Percentiles rank a stretch among this genome's conserved stretches.
phyloP scores from a whole-genome alignment of 2,797 vertebrate genomes.

The Alosa sapidissima region DNA sequence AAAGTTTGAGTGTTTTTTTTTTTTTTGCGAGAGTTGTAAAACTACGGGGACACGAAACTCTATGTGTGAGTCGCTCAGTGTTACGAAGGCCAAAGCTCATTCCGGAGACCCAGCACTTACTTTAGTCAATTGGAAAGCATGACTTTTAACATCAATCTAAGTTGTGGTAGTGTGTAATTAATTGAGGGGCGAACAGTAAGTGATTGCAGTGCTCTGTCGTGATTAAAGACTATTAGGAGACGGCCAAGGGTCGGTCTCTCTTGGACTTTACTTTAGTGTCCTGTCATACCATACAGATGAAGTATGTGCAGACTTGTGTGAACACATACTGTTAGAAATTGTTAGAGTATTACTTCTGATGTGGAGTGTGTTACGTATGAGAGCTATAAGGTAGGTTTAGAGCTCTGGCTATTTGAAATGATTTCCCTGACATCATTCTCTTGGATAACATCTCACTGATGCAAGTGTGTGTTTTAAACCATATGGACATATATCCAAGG shows the following conservation, averaged over 20 bases:
- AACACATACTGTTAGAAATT: not conserved
- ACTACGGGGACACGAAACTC: not conserved
- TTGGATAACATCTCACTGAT: not conserved
- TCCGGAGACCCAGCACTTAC: not conserved
- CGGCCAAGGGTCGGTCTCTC: not conserved
- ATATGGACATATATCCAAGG: not conserved
- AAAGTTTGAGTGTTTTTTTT: constrained; percentile 9
- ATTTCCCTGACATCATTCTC: not conserved
- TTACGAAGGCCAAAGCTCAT: not conserved
- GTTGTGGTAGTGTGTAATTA: not conserved
- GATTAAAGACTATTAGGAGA: constrained; percentile 4
- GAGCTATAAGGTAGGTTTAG: not conserved
- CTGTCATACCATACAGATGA: not conserved
- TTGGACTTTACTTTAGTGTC: not conserved
- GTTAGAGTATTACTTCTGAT: not conserved
- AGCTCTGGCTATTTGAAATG: not conserved
- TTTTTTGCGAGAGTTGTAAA: constrained; percentile 16
- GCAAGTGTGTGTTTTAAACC: not conserved
- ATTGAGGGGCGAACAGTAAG: constrained; percentile 8
- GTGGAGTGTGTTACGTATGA: not conserved
- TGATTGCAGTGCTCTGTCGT: not conserved
- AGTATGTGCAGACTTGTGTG: not conserved
- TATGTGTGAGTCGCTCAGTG: not conserved
- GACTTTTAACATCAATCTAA: constrained; percentile 23
- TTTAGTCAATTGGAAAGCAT: constrained; percentile 13